These are phyloP conservation scores for Druon quercuslanigerum DNA, from an alignment of 1,140 invertebrate genomes.

Conservation along the genomic window DNA sequence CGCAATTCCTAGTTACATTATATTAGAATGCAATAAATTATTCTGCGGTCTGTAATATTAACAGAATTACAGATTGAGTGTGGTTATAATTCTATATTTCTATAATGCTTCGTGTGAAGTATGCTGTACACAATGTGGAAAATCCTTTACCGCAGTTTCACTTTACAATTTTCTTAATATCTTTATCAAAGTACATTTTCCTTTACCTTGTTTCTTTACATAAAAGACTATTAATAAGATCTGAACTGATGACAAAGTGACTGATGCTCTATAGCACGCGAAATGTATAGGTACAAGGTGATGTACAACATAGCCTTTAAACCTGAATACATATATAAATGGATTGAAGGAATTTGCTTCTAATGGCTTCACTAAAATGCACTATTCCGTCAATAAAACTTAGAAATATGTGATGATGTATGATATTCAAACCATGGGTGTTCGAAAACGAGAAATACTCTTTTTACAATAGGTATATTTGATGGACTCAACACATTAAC, in stretches of 20 bases:
- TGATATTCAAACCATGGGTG: too few relatives aligned
- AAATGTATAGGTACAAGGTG: background rate
- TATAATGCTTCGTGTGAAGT: background rate
- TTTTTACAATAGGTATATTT: too few relatives aligned
- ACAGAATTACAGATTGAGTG: constrained; percentile 14
- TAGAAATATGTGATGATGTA: too few relatives aligned
- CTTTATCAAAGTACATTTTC: constrained; percentile 2
- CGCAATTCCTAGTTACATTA: background rate
- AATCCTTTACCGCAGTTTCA: background rate
- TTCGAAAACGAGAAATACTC: too few relatives aligned
- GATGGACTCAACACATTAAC: too few relatives aligned
- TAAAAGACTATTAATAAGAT: background rate
- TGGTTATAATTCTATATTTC: background rate
- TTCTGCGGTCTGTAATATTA: constrained; percentile 2
- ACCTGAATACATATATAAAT: background rate
- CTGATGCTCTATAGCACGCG: background rate
- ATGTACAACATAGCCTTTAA: background rate
- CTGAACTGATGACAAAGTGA: background rate
- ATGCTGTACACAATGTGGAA: constrained; percentile 1
- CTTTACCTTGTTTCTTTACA: background rate
- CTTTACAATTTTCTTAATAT: background rate
- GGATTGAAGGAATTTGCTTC: background rate
- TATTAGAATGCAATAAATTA: background rate
- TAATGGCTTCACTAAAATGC: too few relatives aligned
- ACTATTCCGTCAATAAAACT: too few relatives aligned